Conservation (phyloP, 2,113 vertebrate species). For the Corvus moneduloides region DNA sequence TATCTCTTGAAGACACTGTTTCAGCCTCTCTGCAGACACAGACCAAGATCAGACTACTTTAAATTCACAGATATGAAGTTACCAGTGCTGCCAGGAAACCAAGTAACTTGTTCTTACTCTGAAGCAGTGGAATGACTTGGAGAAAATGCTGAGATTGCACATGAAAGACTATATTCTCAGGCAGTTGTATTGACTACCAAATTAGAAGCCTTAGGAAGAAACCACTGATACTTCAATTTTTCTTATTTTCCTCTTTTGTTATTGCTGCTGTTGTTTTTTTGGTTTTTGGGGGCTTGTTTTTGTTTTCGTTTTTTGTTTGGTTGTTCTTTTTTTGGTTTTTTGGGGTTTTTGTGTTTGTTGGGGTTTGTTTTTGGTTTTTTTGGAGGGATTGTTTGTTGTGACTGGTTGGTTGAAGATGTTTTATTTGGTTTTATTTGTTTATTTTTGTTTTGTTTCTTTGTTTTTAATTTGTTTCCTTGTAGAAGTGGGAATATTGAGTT, state of each 20-base stretch:
- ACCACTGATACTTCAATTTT: not conserved
- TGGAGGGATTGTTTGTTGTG: fast-evolving
- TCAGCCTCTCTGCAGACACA: not conserved
- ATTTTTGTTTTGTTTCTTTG: not conserved
- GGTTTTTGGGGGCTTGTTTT: fast-evolving
- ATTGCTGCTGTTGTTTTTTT: too few species aligned
- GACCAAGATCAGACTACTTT: not conserved
- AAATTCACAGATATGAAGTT: not conserved
- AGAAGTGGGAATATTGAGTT: not conserved
- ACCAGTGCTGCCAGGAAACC: not conserved
- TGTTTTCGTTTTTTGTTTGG: not conserved
- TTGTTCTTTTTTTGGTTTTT: not conserved
- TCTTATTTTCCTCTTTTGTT: fast-evolving
- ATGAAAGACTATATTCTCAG: not conserved
- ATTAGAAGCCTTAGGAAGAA: not conserved
- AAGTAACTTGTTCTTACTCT: not conserved
- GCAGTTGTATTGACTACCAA: not conserved
- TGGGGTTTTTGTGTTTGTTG: not conserved
- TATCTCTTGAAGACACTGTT: not conserved
- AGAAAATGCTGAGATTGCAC: not conserved
- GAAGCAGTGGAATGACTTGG: not conserved
- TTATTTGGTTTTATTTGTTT: not conserved
- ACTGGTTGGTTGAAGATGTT: not conserved
- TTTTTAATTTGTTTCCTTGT: not conserved
- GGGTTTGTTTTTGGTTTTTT: too few species aligned